Base-by-base conservation (phyloP, 2,113 vertebrate genomes). In the Mohoua ochrocephala region DNA sequence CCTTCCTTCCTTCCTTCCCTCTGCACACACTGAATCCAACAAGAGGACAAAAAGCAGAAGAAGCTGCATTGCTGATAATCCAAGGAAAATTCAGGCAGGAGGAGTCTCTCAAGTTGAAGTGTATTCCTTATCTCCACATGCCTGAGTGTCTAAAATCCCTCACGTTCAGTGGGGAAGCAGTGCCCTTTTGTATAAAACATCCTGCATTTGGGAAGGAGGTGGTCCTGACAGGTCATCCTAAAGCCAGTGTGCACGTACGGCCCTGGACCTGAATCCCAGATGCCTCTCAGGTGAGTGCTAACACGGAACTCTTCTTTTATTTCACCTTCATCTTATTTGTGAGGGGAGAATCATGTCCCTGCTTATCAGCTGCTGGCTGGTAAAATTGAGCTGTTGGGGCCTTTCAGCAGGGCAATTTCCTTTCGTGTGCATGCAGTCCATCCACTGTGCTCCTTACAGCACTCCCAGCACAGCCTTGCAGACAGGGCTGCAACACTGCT, bases 231-330 rank as follows among this genome's bases (percentile, higher is more conserved):
- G 37, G 35, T 31, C 8, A 5, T n/a, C 13, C 12, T 45, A 39
- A 42, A 90, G 61, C 42, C 54, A 44, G 8, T 5, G 23, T 19
- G 41, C 27, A 16, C 0, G 0, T 60, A 23, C 13, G 49, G 47
- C 14, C 3, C 4, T 31, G 52, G 67, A 42, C 44, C 56, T 18
- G 33, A 82, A 42, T 13, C 31, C 19, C 44, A 85, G 61, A 22
- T 22, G 13, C 47, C n/a, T 80, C 31, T 60, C 81, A 65, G 50
- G 22, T 33, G 45, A 65, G 22, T 39, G 24, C 44, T 68, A 7
- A 37, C 26, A 28, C 12, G 45, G n/a, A 11, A 14, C 7, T 31
- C 12, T 33, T 39, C 53, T n/a, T 67, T 44, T 9, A 39, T 78
- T 91, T 87, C 41, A 63, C 22, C 20, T 49, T 79, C 26, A 35